Conservation (phyloP, 2,888 invertebrate species). For the Lepas anatifera region DNA sequence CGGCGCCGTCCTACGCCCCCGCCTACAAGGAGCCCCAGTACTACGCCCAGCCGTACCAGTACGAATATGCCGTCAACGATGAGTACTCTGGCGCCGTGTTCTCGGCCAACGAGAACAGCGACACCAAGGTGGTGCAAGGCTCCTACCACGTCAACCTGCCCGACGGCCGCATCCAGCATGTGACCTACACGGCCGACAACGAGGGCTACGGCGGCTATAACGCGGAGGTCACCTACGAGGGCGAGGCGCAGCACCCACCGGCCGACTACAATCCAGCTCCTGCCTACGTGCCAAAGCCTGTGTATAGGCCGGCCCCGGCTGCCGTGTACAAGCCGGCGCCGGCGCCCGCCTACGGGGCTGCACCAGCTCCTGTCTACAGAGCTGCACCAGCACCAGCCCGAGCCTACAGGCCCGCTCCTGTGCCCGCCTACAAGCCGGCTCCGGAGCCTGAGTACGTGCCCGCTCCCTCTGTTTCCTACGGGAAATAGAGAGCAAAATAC, state of each 20-base stretch:
- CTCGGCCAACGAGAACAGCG: conserved; percentile 16
- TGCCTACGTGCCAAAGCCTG: too few species aligned
- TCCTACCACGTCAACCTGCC: conserved; percentile 22
- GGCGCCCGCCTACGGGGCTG: too few species aligned
- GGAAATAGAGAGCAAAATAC: too few species aligned
- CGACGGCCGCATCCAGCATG: conserved; percentile 23
- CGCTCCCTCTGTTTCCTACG: too few species aligned
- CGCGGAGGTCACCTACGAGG: conserved; percentile 23
- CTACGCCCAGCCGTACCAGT: conserved; percentile 43
- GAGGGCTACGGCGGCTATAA: conserved; percentile 36
- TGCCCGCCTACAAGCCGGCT: too few species aligned
- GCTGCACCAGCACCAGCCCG: too few species aligned
- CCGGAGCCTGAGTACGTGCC: too few species aligned
- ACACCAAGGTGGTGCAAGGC: conserved; percentile 20
- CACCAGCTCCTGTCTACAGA: too few species aligned
- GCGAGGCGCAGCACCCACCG: conserved; percentile 22
- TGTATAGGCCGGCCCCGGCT: too few species aligned
- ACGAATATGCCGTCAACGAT: conserved; percentile 20
- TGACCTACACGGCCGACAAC: conserved; percentile 21
- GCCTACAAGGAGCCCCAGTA: conserved; percentile 58
- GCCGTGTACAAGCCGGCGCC: too few species aligned
- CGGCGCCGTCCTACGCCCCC: conserved; percentile 27
- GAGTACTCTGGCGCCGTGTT: conserved; percentile 18
- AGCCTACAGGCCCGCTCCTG: too few species aligned
- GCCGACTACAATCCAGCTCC: too few species aligned